Evolutionary conservation across 2,888 invertebrate genomes (phyloP), one percentile per base, ranked within the genome.

Genomic region (Taenaris catops): DNA sequence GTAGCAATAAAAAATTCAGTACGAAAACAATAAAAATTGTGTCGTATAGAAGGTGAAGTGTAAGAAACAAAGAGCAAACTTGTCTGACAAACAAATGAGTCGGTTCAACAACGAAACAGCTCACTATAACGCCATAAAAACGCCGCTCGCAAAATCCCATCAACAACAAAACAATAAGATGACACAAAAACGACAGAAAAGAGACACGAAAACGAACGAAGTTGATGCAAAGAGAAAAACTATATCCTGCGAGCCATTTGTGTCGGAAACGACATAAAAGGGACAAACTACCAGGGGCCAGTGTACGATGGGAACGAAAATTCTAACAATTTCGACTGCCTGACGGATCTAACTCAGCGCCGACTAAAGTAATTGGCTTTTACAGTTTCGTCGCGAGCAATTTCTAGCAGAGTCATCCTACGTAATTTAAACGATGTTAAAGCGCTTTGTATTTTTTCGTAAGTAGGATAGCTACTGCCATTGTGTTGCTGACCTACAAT

Each of bases 241-340:
- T 14, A 21, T 7, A 21, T 14, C 29, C 29, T 6, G 21, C 21
- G 14, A n/a, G 8, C 29, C 5, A 14, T 29, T 21, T 21, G 21
- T 29, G 21, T 21, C 21, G 8, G 29, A 12, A 28, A 29, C 28
- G 11, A 28, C 19, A 28, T 29, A 14, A 29, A 29, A 29, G 21
- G 21, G 29, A 21, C 29, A 8, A 29, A 29, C 21, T 12, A 21
- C 12, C 14, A 20, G 9, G n/a, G 17, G 3, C 26, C 6, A 17
- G 26, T 9, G 17, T 5, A n/a, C 17, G 8, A 14, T 26, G 12
- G 14, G 9, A 29, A 29, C 14, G 21, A 29, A 21, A 29, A 21
- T 14, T 21, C 9, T 21, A 21, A 14, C 29, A 21, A 14, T 29
- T 29, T 20, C 21, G 8, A 12, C 14, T 29, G 6, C 8, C 29